Evolutionary conservation across 2,113 vertebrate genomes (phyloP), one percentile per base, ranked within the genome.

Genomic region (Planiliza haematocheilus): DNA sequence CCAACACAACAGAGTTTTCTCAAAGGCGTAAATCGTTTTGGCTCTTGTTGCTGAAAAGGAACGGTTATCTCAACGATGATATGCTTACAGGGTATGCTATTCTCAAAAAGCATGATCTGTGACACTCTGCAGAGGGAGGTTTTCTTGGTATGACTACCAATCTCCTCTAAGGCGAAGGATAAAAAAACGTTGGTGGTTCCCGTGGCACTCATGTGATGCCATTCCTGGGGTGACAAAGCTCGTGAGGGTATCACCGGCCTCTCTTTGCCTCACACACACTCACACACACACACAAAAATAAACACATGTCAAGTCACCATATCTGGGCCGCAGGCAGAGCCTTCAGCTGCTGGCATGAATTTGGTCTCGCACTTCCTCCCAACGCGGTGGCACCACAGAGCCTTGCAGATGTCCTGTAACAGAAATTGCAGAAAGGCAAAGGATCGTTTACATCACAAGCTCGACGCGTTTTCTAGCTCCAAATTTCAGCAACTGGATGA

Each of bases 341-440:
- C 96, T 84, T 97, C 96, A 14, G 96, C 96, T 1, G 96, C 96
- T 13, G 96, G 96, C 95, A 97, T 96, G 89, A 97, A 97, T 86
- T 97, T 97, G 61, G 96, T 97, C 83, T 97, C 96, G 79, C 96
- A 97, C 91, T 96, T 96, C 86, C 95, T 95, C 45, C 96, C 96
- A 60, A 92, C 68, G n/a, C 95, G 94, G 79, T 97, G 96, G 87
- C 96, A 97, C 96, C 96, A 97, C 66, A 97, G 90, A 58, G 96
- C 95, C 90, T 97, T 97, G 86, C 96, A 97, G 86, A 97, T 96
- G 70, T 97, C 96, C 96, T 97, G 79, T 9, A 81, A 63, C 51
- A 60, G n/a, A 72, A 21, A 74, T 6, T 1, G 67, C 30, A 70
- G 21, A 72, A 10, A 67, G 11, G 18, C 18, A 68, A 12, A 60